Conservation (phyloP, 2,797 vertebrate genomes). For the Fistularia commersonii region DNA sequence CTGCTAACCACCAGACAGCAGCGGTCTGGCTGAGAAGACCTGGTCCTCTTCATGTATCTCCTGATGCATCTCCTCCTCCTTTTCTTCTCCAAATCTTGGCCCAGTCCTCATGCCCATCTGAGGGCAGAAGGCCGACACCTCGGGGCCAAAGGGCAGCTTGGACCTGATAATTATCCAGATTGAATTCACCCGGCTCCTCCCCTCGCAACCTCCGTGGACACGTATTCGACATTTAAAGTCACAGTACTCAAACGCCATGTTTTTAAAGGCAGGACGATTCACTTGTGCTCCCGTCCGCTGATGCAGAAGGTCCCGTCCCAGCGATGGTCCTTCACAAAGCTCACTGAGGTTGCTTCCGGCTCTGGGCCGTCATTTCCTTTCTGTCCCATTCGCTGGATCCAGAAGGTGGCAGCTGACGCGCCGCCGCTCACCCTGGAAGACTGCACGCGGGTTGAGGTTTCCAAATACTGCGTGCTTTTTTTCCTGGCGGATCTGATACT, state of each 20-base stretch:
- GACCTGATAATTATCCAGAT: slow-evolving; percentile 67
- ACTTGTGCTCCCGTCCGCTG: slow-evolving; percentile 29
- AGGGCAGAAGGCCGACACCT: too few species aligned
- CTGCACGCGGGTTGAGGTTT: slow-evolving; percentile 14
- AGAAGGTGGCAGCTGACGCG: slow-evolving; percentile 15
- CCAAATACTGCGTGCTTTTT: slow-evolving; percentile 20
- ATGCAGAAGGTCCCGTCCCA: slow-evolving; percentile 31
- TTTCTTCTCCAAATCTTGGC: too few species aligned
- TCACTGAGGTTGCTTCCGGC: slow-evolving; percentile 14
- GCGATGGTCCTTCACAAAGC: slow-evolving; percentile 36
- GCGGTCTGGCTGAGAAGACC: too few species aligned
- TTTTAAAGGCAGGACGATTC: slow-evolving; percentile 53
- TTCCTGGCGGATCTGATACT: slow-evolving; percentile 14
- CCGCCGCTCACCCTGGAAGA: background rate
- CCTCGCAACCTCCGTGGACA: slow-evolving; percentile 25
- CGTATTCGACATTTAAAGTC: slow-evolving; percentile 42
- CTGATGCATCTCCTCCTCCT: too few species aligned
- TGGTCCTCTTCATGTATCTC: too few species aligned
- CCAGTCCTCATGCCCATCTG: too few species aligned
- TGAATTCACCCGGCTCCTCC: slow-evolving; percentile 59
- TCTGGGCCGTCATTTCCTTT: slow-evolving; percentile 40
- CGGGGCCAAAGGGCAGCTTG: slow-evolving; percentile 34
- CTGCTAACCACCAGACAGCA: too few species aligned
- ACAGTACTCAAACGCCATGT: slow-evolving; percentile 45
- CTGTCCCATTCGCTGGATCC: slow-evolving; percentile 27